Evolutionary conservation across 2,888 invertebrate species (phyloP).

Genomic region (Coelinius sp.): DNA sequence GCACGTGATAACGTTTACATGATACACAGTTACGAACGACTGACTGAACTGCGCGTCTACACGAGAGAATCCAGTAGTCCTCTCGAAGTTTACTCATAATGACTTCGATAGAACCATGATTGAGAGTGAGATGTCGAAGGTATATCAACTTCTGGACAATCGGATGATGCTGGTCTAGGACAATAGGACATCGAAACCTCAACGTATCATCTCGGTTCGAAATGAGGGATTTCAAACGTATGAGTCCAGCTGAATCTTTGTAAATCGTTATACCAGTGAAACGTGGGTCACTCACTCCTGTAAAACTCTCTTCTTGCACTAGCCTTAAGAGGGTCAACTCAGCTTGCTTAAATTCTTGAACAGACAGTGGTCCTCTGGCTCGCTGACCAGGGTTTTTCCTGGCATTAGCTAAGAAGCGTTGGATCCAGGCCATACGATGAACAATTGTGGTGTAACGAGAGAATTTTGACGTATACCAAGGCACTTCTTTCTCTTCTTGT

Average conservation of each 20-base stretch:
- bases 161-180: constrained; percentile 18
- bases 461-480: not conserved
- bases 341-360: not conserved
- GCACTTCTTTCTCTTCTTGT: not conserved
- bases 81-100: constrained; percentile 29
- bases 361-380: not conserved
- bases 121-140: not conserved
- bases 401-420: not conserved
- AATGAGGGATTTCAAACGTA: constrained; percentile 34
- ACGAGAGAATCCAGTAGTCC: constrained; percentile 30
- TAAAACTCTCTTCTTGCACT: not conserved
- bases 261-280: not conserved
- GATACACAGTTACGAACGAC: too few species aligned
- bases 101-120: not conserved
- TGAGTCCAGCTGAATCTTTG: constrained; percentile 11
- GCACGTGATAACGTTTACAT: too few species aligned
- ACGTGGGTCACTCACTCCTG: not conserved
- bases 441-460: not conserved
- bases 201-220: constrained; percentile 25
- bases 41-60: constrained; percentile 23
- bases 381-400: too few species aligned
- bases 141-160: not conserved
- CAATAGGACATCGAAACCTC: constrained; percentile 23
- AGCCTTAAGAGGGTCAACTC: not conserved
- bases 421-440: not conserved